phyloP scores from a whole-genome alignment of 2,888 invertebrate species.

The Microctonus brassicae region DNA sequence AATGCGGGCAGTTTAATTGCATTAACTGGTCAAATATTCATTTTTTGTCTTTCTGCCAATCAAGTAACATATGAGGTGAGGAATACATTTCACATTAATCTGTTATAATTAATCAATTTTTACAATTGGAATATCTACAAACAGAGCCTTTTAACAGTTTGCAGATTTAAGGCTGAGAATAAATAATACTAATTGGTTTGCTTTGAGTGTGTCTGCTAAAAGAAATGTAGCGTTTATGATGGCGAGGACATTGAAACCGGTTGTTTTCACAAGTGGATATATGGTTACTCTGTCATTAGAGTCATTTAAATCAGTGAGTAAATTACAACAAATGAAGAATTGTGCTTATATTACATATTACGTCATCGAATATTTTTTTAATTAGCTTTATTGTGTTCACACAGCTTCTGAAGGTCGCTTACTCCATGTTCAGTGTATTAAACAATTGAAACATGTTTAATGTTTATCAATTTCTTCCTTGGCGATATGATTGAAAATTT shows the following conservation, averaged over 20 bases:
- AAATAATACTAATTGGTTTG: neutral
- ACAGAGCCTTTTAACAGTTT: neutral
- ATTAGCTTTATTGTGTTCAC: neutral
- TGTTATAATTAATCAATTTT: neutral
- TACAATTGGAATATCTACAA: neutral
- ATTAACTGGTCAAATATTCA: neutral
- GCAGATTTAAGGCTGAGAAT: neutral
- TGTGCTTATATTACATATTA: neutral
- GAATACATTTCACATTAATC: neutral
- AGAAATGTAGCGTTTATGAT: conserved; percentile 8
- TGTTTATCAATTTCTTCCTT: too few relatives aligned
- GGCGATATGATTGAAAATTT: too few relatives aligned
- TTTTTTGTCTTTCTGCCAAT: neutral
- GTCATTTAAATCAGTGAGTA: neutral
- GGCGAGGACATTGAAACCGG: conserved; percentile 4
- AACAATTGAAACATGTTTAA: too few relatives aligned
- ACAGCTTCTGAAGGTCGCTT: too few relatives aligned
- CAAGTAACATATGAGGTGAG: neutral
- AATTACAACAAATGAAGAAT: neutral
- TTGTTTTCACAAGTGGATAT: conserved; percentile 16
- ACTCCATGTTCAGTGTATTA: too few relatives aligned
- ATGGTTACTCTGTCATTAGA: conserved; percentile 7
- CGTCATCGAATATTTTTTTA: neutral
- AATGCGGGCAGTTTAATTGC: neutral
- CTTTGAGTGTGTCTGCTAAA: neutral